A percentile compares a stretch with the other conserved stretches of the same genome.
phyloP scores from a whole-genome alignment of 37 sponge, comb jelly and placozoan species.

The Aplysina aerophoba region DNA sequence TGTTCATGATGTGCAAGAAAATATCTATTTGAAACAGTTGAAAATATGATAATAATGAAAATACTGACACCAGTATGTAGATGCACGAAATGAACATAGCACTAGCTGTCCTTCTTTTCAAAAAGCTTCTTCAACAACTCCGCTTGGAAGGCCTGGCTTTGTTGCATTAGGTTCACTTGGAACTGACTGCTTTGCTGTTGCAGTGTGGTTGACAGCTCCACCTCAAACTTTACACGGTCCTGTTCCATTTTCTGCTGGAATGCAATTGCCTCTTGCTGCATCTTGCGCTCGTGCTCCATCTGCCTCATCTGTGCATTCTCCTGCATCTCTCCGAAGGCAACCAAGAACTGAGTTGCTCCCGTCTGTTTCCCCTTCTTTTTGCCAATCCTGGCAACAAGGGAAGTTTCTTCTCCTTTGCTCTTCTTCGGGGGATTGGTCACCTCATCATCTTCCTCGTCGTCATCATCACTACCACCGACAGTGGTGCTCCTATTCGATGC shows the following conservation, averaged over 20 bases:
- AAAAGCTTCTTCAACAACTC: neutral
- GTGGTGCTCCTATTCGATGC: neutral
- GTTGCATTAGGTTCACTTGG: neutral
- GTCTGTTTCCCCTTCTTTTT: neutral
- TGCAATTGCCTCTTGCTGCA: neutral
- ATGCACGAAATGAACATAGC: too few relatives aligned
- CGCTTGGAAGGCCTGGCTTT: constrained; percentile 1
- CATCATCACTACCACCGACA: neutral
- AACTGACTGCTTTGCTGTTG: neutral
- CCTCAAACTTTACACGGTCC: constrained; percentile 10
- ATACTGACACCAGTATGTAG: too few relatives aligned
- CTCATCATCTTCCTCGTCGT: neutral
- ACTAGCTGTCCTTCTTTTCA: neutral
- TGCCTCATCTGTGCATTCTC: neutral
- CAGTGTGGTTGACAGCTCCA: neutral
- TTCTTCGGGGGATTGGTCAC: neutral
- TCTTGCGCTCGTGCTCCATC: neutral
- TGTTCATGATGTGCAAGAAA: too few relatives aligned
- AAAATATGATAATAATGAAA: too few relatives aligned
- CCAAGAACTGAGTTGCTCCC: neutral
- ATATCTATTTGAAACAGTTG: too few relatives aligned
- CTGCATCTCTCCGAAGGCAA: neutral
- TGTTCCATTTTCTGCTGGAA: constrained; percentile 6
- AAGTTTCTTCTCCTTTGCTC: neutral
- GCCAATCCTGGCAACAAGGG: neutral